Percentiles rank a stretch among this genome's conserved stretches.
phyloP scores from a whole-genome alignment of 1,140 invertebrate species.

The Caenorhabditis briggsae region DNA sequence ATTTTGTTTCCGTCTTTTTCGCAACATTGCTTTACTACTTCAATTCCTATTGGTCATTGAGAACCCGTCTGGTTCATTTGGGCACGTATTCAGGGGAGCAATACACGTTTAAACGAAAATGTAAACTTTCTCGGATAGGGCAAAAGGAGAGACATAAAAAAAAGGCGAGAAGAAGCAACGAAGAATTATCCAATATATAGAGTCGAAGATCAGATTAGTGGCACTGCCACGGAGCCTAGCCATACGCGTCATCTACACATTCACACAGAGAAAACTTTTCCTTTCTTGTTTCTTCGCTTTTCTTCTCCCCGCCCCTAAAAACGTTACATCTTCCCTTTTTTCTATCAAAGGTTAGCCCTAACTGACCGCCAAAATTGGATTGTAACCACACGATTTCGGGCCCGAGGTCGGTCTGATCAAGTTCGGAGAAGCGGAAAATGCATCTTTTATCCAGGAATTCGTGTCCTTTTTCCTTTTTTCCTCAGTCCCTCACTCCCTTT shows the following conservation, averaged over 20 bases:
- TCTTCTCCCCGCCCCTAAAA: neutral
- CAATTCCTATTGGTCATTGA: neutral
- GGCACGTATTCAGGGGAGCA: neutral
- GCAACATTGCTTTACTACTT: slow-evolving; percentile 2
- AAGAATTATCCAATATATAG: slow-evolving; percentile 48
- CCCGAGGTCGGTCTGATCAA: slow-evolving; percentile 28
- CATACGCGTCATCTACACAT: slow-evolving; percentile 8
- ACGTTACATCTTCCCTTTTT: slow-evolving; percentile 14
- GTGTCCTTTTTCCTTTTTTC: slow-evolving; percentile 19
- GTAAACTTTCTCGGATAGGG: too few relatives aligned
- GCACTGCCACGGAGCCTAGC: neutral
- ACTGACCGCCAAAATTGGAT: slow-evolving; percentile 38
- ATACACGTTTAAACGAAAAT: neutral
- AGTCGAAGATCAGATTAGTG: slow-evolving; percentile 52
- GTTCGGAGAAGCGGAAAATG: slow-evolving; percentile 47
- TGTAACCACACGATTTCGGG: slow-evolving; percentile 23
- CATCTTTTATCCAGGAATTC: slow-evolving; percentile 44
- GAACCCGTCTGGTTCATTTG: slow-evolving; percentile 34
- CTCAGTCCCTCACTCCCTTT: neutral
- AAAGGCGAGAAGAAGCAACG: neutral
- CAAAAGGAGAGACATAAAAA: neutral
- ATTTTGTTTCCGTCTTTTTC: neutral
- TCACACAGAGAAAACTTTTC: neutral
- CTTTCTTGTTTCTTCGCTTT: neutral
- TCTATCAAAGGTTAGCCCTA: slow-evolving; percentile 51